These are phyloP conservation scores for Rhopalosiphum nymphaeae DNA, from an alignment of 2,888 invertebrate genomes.

Conservation along the genomic window DNA sequence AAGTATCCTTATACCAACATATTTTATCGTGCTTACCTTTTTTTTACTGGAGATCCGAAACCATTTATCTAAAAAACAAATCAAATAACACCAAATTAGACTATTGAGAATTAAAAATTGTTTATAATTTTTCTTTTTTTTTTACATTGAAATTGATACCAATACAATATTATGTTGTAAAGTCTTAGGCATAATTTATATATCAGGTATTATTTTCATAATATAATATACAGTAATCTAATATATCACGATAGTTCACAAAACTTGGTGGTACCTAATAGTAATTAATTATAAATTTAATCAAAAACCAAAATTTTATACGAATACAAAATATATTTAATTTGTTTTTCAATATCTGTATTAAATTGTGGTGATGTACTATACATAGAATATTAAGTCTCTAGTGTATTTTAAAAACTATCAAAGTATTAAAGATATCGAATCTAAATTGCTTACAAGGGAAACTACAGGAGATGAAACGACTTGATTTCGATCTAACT, in stretches of 20 bases:
- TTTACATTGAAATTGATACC: neutral
- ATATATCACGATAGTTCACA: neutral
- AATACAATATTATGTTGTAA: neutral
- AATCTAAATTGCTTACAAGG: neutral
- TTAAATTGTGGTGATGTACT: neutral
- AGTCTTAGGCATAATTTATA: no score
- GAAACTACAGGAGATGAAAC: neutral
- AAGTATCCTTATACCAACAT: slow-evolving; percentile 2
- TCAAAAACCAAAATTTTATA: neutral
- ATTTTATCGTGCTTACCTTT: slow-evolving; percentile 19
- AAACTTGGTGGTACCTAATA: neutral
- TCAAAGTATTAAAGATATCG: slow-evolving; percentile 44
- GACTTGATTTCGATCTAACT: slow-evolving; percentile 48
- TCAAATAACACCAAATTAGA: slow-evolving; percentile 24
- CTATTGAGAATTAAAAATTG: neutral
- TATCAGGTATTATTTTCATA: neutral
- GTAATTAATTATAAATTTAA: neutral
- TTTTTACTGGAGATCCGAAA: neutral
- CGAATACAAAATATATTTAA: neutral
- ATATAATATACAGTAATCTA: neutral
- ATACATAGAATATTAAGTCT: neutral
- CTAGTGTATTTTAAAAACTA: slow-evolving; percentile 52
- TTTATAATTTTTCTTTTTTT: neutral
- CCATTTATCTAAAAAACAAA: slow-evolving; percentile 37
- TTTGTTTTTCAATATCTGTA: slow-evolving; percentile 17